Percentiles rank a stretch among this genome's conserved stretches.
phyloP scores from a whole-genome alignment of 2,888 invertebrate species.

The Pyrrhosoma nymphula region DNA sequence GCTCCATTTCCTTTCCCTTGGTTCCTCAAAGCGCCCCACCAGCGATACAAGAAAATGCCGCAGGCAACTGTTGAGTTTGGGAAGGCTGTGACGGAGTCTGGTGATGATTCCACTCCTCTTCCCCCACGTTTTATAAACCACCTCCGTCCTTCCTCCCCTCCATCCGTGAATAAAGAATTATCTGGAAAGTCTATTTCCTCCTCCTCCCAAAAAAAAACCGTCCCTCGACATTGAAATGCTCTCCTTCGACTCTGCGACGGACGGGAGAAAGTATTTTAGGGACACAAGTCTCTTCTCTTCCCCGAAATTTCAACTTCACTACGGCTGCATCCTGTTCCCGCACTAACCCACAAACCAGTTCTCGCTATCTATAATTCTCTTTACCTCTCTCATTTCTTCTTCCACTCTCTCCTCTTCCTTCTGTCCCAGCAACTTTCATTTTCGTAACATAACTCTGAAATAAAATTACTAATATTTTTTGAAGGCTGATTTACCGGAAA shows the following conservation, averaged over 20 bases:
- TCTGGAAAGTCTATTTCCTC: constrained; percentile 7
- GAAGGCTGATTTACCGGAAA: too few species aligned
- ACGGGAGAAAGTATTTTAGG: neutral
- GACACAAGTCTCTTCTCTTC: neutral
- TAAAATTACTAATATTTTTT: too few species aligned
- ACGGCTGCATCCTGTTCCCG: neutral
- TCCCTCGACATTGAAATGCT: neutral
- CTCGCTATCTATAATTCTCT: neutral
- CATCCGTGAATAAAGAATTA: neutral
- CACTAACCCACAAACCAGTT: neutral
- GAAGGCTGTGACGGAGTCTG: neutral
- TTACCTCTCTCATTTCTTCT: neutral
- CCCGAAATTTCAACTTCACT: neutral
- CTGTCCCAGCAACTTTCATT: neutral
- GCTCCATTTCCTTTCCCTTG: neutral
- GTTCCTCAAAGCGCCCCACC: neutral
- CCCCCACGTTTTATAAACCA: neutral
- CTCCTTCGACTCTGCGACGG: neutral
- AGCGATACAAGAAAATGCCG: neutral
- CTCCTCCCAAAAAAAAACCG: neutral
- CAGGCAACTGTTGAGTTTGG: neutral
- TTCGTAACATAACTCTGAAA: neutral
- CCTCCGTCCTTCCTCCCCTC: neutral
- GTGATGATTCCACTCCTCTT: neutral
- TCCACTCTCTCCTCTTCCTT: neutral